These are phyloP conservation scores for Trachelus iudaicus DNA, from an alignment of 2,888 invertebrate genomes.

Conservation along the genomic window DNA sequence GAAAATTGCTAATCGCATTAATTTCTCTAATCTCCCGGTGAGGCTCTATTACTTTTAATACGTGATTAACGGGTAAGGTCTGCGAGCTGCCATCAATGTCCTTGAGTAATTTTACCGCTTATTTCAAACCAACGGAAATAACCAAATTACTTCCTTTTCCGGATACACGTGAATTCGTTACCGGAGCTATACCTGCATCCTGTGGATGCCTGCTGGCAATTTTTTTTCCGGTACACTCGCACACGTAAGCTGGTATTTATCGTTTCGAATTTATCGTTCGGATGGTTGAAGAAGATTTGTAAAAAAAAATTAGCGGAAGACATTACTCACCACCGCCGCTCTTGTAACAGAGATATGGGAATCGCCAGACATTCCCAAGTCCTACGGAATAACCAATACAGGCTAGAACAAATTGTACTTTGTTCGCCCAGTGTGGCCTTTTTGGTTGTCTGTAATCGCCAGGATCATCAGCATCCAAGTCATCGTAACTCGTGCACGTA, in stretches of 20 bases:
- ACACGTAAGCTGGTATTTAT: not conserved
- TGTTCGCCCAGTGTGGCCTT: conserved; percentile 88
- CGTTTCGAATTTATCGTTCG: no score
- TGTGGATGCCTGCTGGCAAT: not conserved
- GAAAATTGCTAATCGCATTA: not conserved
- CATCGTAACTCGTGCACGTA: conserved; percentile 81
- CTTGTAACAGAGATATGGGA: conserved; percentile 92
- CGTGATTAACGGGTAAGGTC: not conserved
- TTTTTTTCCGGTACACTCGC: not conserved
- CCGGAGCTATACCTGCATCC: not conserved
- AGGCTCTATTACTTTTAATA: not conserved
- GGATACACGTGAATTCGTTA: not conserved
- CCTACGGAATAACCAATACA: conserved; percentile 92
- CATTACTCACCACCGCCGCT: conserved; percentile 82
- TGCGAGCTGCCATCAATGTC: not conserved
- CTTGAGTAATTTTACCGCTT: not conserved
- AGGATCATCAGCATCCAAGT: conserved; percentile 71
- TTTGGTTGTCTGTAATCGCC: conserved; percentile 76
- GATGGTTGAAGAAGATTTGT: not conserved
- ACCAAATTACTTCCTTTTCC: not conserved
- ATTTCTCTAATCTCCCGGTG: not conserved
- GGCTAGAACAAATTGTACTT: conserved; percentile 88
- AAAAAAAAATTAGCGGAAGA: not conserved
- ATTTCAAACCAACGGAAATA: not conserved
- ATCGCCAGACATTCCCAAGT: conserved; percentile 91